Base-by-base conservation (phyloP, 1,140 invertebrate species). In the Scaptomyza pallida region DNA sequence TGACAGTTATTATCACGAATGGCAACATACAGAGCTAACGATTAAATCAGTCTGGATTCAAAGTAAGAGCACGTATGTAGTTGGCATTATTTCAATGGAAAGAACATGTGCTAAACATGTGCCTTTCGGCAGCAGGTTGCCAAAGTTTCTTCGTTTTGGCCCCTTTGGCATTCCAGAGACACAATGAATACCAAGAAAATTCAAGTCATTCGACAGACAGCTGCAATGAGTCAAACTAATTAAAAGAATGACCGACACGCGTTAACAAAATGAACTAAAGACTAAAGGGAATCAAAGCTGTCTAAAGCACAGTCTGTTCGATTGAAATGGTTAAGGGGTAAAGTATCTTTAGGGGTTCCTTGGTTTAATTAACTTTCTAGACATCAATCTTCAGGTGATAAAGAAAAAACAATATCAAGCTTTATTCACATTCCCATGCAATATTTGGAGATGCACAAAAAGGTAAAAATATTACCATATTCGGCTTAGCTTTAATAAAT, bases 221-320 rank as follows among this genome's bases (percentile, higher is more conserved):
- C 68, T 71, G 68, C 68, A 71, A 21, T 54, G 61, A 65, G 52
- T 57, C 37, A 45, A 52, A 65, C 68, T 65, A 71, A 71, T 71
- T 71, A 71, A 71, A 59, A 59, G 61, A 52, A 57, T 65, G 40
- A 57, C 52, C 68, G 37, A 37, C 61, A 71, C 45, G 60, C 61
- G 45, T 26, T 41, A n/a, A 26, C 3, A 37, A 37, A n/a, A 37
- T 37, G 33, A n/a, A n/a, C 33, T 6, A 5, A 8, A 15, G 17
- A 6, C 12, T 2, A n/a, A n/a, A 4, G 12, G 9, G 2, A 13
- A 13, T 17, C 3, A 26, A 51, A 54, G 51, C 51, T 56, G 48
- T 23, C 60, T 3, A 16, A 41, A 3, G 44, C 52, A 57, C 43
- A 41, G 12, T 19, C 33, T 15, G 13, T 50, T 30, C 21, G 12